A percentile compares a stretch with the other conserved stretches of the same genome.
Conservation (phyloP, 2,797 vertebrate species). For the Cichlasoma orientale region DNA sequence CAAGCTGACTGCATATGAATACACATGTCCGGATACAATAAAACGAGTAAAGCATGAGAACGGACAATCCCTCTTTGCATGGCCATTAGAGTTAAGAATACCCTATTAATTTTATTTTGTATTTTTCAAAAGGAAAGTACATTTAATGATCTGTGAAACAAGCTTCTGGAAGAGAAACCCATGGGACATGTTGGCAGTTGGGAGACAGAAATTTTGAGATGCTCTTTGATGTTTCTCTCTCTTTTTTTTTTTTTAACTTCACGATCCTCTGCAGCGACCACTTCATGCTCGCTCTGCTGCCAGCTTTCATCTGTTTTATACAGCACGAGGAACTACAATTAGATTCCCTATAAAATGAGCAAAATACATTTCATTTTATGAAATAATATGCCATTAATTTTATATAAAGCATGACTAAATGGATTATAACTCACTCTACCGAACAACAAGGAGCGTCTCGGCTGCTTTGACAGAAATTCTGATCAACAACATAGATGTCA, state of each 20-base stretch:
- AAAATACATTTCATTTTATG: slow-evolving; percentile 40
- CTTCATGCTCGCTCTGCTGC: slow-evolving; percentile 27
- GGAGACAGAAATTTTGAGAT: slow-evolving; percentile 34
- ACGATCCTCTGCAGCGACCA: slow-evolving; percentile 46
- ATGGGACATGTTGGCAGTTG: slow-evolving; percentile 40
- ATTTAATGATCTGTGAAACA: slow-evolving; percentile 67
- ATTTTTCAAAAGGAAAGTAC: slow-evolving; percentile 61
- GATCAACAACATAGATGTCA: background rate
- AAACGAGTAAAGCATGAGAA: slow-evolving; percentile 60
- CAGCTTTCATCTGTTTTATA: slow-evolving; percentile 39
- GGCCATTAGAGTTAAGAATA: slow-evolving; percentile 59
- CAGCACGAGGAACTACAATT: slow-evolving; percentile 35
- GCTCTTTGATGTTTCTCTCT: slow-evolving; percentile 58
- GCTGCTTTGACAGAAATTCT: background rate
- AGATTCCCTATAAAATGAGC: slow-evolving; percentile 32
- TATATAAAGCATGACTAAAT: slow-evolving; percentile 11
- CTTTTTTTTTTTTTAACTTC: slow-evolving; percentile 46
- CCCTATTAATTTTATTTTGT: slow-evolving; percentile 57
- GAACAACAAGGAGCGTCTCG: slow-evolving; percentile 1
- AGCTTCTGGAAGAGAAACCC: slow-evolving; percentile 59
- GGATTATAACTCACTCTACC: background rate
- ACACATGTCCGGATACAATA: slow-evolving; percentile 63
- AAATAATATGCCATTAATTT: slow-evolving; percentile 33
- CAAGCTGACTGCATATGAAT: slow-evolving; percentile 43
- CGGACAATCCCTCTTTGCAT: slow-evolving; percentile 48